phyloP scores from a whole-genome alignment of 2,797 vertebrate species.

The Arvicola amphibius region DNA sequence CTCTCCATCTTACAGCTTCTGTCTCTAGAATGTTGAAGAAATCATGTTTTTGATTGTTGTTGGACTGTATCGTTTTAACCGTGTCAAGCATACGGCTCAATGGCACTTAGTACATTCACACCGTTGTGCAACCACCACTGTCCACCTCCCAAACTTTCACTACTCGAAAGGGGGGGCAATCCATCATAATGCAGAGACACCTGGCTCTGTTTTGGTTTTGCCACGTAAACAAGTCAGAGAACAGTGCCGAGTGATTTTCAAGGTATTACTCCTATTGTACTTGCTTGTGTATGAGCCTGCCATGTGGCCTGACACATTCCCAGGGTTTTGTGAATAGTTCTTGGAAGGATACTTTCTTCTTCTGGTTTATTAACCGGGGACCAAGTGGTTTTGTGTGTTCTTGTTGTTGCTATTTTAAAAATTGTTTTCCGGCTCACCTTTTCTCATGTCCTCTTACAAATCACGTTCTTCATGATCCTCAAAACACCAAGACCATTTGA shows the following conservation, averaged over 20 bases:
- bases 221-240: not conserved
- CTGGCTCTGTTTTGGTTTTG: slow-evolving; percentile 33
- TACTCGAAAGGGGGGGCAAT: not conserved
- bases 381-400: not conserved
- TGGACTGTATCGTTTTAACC: not conserved
- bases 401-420: not conserved
- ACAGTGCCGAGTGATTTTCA: not conserved
- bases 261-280: not conserved
- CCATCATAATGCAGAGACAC: not conserved
- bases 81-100: not conserved
- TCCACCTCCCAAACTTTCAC: not conserved
- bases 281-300: slow-evolving; percentile 3
- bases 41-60: not conserved
- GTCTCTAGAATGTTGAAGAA: not conserved
- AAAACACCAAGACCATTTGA: not conserved
- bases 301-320: not conserved
- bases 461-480: not conserved
- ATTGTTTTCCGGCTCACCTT: not conserved
- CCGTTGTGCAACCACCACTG: not conserved
- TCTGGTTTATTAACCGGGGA: not conserved
- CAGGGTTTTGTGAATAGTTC: slow-evolving; percentile 43
- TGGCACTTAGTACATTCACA: not conserved
- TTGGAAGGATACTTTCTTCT: slow-evolving; percentile 41
- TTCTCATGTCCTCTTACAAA: not conserved
- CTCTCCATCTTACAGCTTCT: not conserved